A percentile compares a stretch with the other conserved stretches of the same genome.
Conservation (phyloP, 1,140 invertebrate species). For the Aphelenchoides fujianensis region DNA sequence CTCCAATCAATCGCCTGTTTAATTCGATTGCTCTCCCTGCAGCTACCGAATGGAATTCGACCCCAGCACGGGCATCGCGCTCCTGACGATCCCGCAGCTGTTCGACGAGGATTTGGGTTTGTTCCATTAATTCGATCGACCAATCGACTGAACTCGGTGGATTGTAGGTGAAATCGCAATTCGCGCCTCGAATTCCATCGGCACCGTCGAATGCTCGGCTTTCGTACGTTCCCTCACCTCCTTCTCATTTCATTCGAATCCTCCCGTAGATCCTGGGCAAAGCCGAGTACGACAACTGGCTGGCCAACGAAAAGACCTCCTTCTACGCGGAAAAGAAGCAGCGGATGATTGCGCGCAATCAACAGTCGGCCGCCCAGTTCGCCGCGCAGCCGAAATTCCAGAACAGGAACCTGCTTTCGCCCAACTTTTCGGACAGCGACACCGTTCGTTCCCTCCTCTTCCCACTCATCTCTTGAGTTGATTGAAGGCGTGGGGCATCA, state of each 20-base stretch:
- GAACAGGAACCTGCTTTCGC: constrained; percentile 24
- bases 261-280: constrained; percentile 44
- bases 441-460: constrained; percentile 12
- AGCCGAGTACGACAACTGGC: constrained; percentile 57
- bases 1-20: constrained; percentile 11
- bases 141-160: no score
- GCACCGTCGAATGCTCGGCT: constrained; percentile 47
- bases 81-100: constrained; percentile 56
- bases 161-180: no score
- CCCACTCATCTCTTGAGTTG: not conserved
- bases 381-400: not conserved
- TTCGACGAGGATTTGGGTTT: constrained; percentile 58
- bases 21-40: constrained; percentile 18
- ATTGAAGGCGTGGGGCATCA: constrained; percentile 47
- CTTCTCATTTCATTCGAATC: not conserved
- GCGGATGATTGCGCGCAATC: constrained; percentile 34
- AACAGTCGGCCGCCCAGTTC: constrained; percentile 21
- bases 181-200: constrained; percentile 80
- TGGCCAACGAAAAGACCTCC: constrained; percentile 46
- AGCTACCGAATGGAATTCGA: constrained; percentile 66
- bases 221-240: constrained; percentile 17
- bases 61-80: constrained; percentile 48
- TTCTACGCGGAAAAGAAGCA: constrained; percentile 55
- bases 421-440: constrained; percentile 42
- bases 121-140: no score